Evolutionary conservation across 2,888 invertebrate genomes (phyloP).

Genomic region (Cryptus armator): DNA sequence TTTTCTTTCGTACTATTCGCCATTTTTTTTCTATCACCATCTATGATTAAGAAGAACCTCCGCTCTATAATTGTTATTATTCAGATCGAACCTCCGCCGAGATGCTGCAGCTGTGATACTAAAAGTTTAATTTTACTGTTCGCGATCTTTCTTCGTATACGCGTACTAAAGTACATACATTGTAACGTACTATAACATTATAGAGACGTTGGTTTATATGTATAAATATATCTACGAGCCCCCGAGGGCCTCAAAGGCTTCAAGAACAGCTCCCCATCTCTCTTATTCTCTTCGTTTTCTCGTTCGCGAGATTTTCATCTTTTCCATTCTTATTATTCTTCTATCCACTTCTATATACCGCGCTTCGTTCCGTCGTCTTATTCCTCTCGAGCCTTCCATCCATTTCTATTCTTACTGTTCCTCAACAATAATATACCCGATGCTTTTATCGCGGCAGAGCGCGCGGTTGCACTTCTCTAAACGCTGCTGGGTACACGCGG

Average conservation of each 20-base stretch:
- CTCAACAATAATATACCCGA: conserved; percentile 34
- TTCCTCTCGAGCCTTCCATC: conserved; percentile 7
- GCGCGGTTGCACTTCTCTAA: conserved; percentile 14
- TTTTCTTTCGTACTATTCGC: too few species aligned
- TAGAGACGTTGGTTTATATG: background rate
- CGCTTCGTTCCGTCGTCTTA: background rate
- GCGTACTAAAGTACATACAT: conserved; percentile 1
- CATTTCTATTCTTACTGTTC: conserved; percentile 21
- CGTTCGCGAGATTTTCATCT: conserved; percentile 58
- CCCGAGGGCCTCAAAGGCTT: conserved; percentile 53
- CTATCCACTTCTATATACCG: too few species aligned
- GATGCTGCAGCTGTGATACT: background rate
- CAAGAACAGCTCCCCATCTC: conserved; percentile 52
- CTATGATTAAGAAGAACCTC: background rate
- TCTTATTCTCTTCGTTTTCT: conserved; percentile 46
- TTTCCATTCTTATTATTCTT: conserved; percentile 8
- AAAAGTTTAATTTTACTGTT: conserved; percentile 13
- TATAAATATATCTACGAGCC: conserved; percentile 44
- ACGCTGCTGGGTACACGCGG: conserved; percentile 5
- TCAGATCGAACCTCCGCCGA: background rate
- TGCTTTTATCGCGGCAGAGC: conserved; percentile 22
- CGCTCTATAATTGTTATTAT: conserved; percentile 8
- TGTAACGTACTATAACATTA: conserved; percentile 19
- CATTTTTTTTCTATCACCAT: too few species aligned
- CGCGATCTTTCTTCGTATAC: background rate